These are phyloP conservation scores for Tetanocera ferruginea DNA, from an alignment of 2,888 invertebrate genomes.

Conservation along the genomic window DNA sequence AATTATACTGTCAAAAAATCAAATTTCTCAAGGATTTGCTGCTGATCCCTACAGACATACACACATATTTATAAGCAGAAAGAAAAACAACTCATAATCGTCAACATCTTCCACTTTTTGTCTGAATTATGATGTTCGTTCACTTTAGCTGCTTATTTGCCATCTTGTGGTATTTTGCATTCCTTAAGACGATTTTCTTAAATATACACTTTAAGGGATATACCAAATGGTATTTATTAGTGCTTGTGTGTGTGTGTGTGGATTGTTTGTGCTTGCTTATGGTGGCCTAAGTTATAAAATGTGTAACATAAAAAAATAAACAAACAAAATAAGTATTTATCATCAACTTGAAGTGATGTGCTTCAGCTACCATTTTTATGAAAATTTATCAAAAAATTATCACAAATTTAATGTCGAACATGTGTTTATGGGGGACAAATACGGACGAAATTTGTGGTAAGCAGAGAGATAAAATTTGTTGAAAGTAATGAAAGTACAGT, in stretches of 20 bases:
- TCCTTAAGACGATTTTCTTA: constrained; percentile 29
- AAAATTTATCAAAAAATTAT: constrained; percentile 11
- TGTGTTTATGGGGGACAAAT: not conserved
- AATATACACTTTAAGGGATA: not conserved
- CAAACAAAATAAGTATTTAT: constrained; percentile 3
- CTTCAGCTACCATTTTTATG: not conserved
- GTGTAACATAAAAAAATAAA: constrained; percentile 19
- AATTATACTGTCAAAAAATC: constrained; percentile 59
- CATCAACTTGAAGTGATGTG: not conserved
- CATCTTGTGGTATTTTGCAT: constrained; percentile 38
- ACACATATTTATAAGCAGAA: constrained; percentile 27
- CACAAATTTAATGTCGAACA: not conserved
- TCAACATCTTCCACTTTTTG: not conserved
- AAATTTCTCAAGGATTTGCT: constrained; percentile 50
- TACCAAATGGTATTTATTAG: constrained; percentile 36
- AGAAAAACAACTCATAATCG: constrained; percentile 45
- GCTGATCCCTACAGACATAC: constrained; percentile 14
- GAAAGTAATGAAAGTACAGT: too few relatives aligned
- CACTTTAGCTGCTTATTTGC: constrained; percentile 38
- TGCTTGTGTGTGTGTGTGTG: not conserved
- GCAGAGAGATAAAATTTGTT: too few relatives aligned
- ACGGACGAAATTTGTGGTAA: too few relatives aligned
- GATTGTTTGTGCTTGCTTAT: not conserved
- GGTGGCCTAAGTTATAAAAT: constrained; percentile 27
- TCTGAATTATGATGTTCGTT: not conserved